Evolutionary conservation across 2,113 vertebrate species (phyloP), one percentile per base, ranked within the genome.

Genomic region (Arenaria interpres): DNA sequence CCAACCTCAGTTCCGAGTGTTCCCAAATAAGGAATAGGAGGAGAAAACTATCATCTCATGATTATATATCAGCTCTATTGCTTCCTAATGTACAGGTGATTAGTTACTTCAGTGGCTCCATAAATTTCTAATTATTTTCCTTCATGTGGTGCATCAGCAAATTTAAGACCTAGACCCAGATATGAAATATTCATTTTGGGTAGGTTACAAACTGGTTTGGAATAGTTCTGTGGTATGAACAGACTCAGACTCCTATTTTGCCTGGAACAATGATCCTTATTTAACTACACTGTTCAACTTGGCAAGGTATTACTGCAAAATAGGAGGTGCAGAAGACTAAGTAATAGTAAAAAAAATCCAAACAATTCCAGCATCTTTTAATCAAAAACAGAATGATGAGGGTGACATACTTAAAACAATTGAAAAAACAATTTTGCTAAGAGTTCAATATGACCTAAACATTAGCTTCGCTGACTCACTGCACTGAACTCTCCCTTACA

Each of bases 201-300:
- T 28, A 69, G 6, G 15, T 85, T 87, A 60, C 11, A 39, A 59
- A 45, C 37, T 43, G 17, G 3, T 33, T 78, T 46, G 22, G 4
- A 71, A 67, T 39, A 23, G 2, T 7, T 50, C 35, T 51, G 8
- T 51, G 8, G 21, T 56, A 39, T 18, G 7, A 77, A 85, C 12
- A 77, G 68, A 51, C 46, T 59, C 35, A 64, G 24, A 20, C 9
- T 63, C 23, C 33, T 77, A 8, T 46, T 89, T 74, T 54, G 7
- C 11, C 63, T 57, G 37, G 18, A 82, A 13, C 4, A 67, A 10
- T 46, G 32, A 41, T 62, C 17, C 12, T 83, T 82, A 28, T 72
- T 81, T 64, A 80, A 51, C 14, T 28, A 50, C 0, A 0, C 8
- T 50, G 2, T 59, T 88, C 46, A 80, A 2, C 5, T 23, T 86